These are phyloP conservation scores for Spea multiplicata DNA, from an alignment of 2,113 vertebrate species.

Conservation along the genomic window DNA sequence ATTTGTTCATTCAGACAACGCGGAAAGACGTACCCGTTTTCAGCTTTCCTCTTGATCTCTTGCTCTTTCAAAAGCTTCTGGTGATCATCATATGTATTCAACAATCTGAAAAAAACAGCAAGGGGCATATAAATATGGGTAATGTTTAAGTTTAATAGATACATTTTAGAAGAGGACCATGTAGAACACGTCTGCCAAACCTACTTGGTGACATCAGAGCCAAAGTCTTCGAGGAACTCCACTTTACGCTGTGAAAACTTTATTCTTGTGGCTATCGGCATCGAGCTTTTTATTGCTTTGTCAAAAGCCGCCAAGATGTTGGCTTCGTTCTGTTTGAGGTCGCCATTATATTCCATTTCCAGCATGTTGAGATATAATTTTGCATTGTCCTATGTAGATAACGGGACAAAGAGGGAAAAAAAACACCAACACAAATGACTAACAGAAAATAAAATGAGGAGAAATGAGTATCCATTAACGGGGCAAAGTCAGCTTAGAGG, in stretches of 20 bases:
- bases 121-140: background rate
- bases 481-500: slow-evolving; percentile 80
- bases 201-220: slow-evolving; percentile 91
- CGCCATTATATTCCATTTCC: slow-evolving; percentile 90
- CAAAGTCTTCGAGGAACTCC: slow-evolving; percentile 97
- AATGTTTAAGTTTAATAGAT: too few species aligned
- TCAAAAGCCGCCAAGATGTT: slow-evolving; percentile 91
- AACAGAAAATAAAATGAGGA: too few species aligned
- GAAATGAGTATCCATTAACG: background rate
- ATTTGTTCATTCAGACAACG: background rate
- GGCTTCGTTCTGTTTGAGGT: slow-evolving; percentile 86
- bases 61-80: slow-evolving; percentile 87
- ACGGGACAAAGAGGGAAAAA: slow-evolving; percentile 30
- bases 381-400: slow-evolving; percentile 76
- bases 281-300: slow-evolving; percentile 77
- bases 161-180: too few species aligned
- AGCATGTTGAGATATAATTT: slow-evolving; percentile 94
- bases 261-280: slow-evolving; percentile 85
- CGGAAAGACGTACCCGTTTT: slow-evolving; percentile 79
- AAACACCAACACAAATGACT: background rate
- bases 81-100: slow-evolving; percentile 86
- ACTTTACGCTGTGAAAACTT: slow-evolving; percentile 95
- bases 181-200: slow-evolving; percentile 37
- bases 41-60: slow-evolving; percentile 88
- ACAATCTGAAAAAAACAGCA: slow-evolving; percentile 67